phyloP scores from a whole-genome alignment of 2,888 invertebrate genomes.

The Lymantria monacha region DNA sequence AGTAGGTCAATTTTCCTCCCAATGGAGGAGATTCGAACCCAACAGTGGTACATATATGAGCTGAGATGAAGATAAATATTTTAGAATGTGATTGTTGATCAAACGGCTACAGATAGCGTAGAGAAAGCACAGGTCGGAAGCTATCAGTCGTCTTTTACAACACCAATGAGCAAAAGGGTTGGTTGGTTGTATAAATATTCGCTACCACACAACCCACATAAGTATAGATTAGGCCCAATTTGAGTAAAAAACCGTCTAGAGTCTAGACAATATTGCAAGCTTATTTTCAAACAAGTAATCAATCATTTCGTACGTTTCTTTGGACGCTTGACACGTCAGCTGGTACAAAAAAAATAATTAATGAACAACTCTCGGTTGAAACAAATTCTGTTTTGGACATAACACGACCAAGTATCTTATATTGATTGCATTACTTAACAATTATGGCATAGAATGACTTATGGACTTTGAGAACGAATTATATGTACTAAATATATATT shows the following conservation, averaged over 20 bases:
- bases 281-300: slow-evolving; percentile 16
- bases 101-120: too few relatives aligned
- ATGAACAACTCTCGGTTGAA: slow-evolving; percentile 10
- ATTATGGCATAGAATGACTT: slow-evolving; percentile 31
- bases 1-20: too few relatives aligned
- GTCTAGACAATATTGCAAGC: slow-evolving; percentile 19
- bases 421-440: slow-evolving; percentile 24
- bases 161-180: too few relatives aligned
- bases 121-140: too few relatives aligned
- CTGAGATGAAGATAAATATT: too few relatives aligned
- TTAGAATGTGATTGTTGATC: too few relatives aligned
- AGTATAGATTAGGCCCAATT: too few relatives aligned
- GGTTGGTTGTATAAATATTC: too few relatives aligned
- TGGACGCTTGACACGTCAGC: slow-evolving; percentile 9
- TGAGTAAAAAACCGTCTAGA: slow-evolving; percentile 13
- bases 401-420: slow-evolving; percentile 20
- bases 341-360: slow-evolving; percentile 3
- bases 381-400: slow-evolving; percentile 24
- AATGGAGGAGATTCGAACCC: too few relatives aligned
- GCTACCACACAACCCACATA: too few relatives aligned
- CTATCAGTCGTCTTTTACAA: too few relatives aligned
- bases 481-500: slow-evolving; percentile 4
- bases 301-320: slow-evolving; percentile 27
- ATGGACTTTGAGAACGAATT: slow-evolving; percentile 17
- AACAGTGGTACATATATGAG: too few relatives aligned